Evolutionary conservation across 2,888 invertebrate species (phyloP), one percentile per base, ranked within the genome.

Genomic region (Macrophya alboannulata): DNA sequence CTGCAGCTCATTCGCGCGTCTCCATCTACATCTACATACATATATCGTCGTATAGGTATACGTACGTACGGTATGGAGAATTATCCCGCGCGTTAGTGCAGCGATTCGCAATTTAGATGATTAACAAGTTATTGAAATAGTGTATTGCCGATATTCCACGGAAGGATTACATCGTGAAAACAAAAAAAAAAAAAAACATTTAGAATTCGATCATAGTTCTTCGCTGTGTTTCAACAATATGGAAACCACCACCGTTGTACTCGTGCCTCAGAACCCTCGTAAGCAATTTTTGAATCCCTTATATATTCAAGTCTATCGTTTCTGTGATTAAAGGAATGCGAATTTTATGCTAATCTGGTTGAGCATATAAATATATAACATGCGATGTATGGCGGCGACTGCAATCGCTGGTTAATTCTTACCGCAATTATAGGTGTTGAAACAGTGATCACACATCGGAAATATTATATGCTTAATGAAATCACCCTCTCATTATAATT

Each of bases 261-360:
- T 90, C 84, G 87, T 89, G 43, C 89, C 90, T 81, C 90, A 90
- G 76, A 90, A 87, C 84, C 86, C 91, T 91, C 89, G 91, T 92
- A 91, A 92, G 91, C 87, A 82, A 81, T 85, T 79, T 48, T 81
- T 45, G 62, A 25, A 31, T 74, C 55, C 76, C 51, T n/a, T n/a
- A 0, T n/a, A 0, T 48, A n/a, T 21, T 9, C 12, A 71, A n/a
- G 25, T 62, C 10, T 12, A n/a, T 4, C 21, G 17, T 76, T 25
- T 55, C n/a, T 55, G 9, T 12, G 43, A 76, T 25, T 1, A 31
- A 72, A 76, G 21, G 0, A n/a, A 10, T 15, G 48, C 43, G 5
- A n/a, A 51, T 21, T 45, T 45, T 4, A 3, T 9, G 25, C 21
- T 21, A 62, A 25, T 62, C 62, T 25, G 25, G 25, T 62, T 4